phyloP scores from a whole-genome alignment of 2,113 vertebrate genomes.

The Neopipo cinnamomea region DNA sequence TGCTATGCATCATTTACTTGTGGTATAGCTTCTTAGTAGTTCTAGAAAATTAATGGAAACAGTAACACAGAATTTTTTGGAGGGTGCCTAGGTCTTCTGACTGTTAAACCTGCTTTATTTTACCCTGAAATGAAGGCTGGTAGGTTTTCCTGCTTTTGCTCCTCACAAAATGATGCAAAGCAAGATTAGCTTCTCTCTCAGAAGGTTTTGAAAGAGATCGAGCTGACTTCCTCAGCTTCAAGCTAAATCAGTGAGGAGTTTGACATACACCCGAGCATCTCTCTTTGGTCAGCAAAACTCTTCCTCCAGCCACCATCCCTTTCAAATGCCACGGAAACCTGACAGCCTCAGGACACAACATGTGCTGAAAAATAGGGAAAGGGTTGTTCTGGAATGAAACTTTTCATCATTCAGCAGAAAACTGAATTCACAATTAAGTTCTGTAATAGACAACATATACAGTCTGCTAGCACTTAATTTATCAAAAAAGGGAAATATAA shows the following conservation, averaged over 20 bases:
- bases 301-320: not conserved
- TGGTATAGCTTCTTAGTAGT: not conserved
- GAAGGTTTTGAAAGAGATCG: not conserved
- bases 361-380: not conserved
- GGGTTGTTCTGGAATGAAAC: not conserved
- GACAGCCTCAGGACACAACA: not conserved
- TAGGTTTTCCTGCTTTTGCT: not conserved
- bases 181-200: not conserved
- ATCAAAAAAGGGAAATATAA: not conserved
- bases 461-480: not conserved
- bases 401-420: not conserved
- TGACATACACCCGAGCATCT: not conserved
- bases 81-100: not conserved
- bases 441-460: not conserved
- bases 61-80: not conserved
- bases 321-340: not conserved
- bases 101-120: not conserved
- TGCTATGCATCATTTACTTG: not conserved
- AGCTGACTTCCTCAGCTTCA: not conserved
- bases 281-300: not conserved
- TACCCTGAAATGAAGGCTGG: not conserved
- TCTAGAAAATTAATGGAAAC: not conserved
- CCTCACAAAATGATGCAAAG: not conserved
- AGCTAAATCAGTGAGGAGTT: not conserved
- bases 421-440: not conserved